These are phyloP conservation scores for Potorous gilbertii DNA, from an alignment of 2,797 vertebrate genomes.

Conservation along the genomic window DNA sequence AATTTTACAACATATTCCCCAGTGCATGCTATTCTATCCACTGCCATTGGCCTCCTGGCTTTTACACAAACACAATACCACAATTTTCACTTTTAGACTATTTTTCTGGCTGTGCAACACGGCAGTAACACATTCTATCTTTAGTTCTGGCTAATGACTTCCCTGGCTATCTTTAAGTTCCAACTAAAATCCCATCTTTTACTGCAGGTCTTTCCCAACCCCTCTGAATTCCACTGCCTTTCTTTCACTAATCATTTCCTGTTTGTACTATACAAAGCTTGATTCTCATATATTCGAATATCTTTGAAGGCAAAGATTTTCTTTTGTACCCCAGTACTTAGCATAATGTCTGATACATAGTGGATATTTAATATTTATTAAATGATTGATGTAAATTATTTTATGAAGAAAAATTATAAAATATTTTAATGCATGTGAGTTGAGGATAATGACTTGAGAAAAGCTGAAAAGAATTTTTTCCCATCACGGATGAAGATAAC, in stretches of 20 bases:
- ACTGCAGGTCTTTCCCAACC: background rate
- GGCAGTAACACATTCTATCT: background rate
- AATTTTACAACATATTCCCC: background rate
- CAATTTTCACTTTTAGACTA: background rate
- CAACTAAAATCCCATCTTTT: background rate
- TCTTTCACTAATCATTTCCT: background rate
- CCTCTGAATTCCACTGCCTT: background rate
- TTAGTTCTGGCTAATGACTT: background rate
- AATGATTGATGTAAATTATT: background rate
- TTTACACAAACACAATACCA: background rate
- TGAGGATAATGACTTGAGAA: background rate
- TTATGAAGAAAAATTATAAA: background rate
- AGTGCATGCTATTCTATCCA: background rate
- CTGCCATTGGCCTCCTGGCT: too few species aligned
- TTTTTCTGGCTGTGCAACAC: background rate
- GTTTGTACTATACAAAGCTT: background rate
- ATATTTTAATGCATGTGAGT: background rate
- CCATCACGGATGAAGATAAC: too few species aligned
- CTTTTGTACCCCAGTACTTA: background rate
- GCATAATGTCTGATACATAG: background rate
- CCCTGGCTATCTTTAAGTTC: background rate
- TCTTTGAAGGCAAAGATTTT: background rate
- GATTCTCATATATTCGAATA: background rate
- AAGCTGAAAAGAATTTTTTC: background rate
- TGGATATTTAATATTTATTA: background rate